phyloP scores from a whole-genome alignment of 30 jellyfish, hydroid and myxozoan species.

The Aurelia coerulea region DNA sequence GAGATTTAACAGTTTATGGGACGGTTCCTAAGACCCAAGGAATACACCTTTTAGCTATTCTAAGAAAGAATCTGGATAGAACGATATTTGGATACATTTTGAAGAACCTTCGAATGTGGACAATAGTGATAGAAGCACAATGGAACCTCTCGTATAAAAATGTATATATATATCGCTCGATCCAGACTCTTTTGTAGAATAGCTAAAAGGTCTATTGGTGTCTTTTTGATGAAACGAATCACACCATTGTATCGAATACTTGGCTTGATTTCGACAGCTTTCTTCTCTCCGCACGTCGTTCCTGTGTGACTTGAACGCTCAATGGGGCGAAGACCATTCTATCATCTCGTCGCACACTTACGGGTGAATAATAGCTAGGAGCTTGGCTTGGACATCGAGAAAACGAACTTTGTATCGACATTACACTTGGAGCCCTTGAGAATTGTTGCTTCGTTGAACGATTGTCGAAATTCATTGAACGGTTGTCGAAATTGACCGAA shows the following conservation, averaged over 20 bases:
- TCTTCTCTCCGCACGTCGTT: constrained; percentile 74
- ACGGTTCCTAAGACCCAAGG: too few relatives aligned
- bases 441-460: background rate
- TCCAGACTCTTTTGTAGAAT: too few relatives aligned
- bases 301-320: constrained; percentile 63
- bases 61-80: too few relatives aligned
- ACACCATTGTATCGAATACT: constrained; percentile 60
- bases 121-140: too few relatives aligned
- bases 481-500: background rate
- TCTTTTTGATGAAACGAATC: too few relatives aligned
- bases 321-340: constrained; percentile 73
- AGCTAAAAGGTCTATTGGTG: too few relatives aligned
- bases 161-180: too few relatives aligned
- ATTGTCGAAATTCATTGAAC: background rate
- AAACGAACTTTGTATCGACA: constrained; percentile 8
- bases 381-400: constrained; percentile 28
- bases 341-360: constrained; percentile 22
- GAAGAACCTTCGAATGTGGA: too few relatives aligned
- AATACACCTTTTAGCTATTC: too few relatives aligned
- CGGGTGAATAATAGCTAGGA: constrained; percentile 52
- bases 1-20: too few relatives aligned
- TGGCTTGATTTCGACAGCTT: constrained; percentile 29
- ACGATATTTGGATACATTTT: too few relatives aligned
- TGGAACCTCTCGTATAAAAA: too few relatives aligned
- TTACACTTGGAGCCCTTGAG: constrained; percentile 20